Evolutionary conservation across 1,140 invertebrate species (phyloP), one percentile per base, ranked within the genome.

Genomic region (Drosophila equinoxialis): DNA sequence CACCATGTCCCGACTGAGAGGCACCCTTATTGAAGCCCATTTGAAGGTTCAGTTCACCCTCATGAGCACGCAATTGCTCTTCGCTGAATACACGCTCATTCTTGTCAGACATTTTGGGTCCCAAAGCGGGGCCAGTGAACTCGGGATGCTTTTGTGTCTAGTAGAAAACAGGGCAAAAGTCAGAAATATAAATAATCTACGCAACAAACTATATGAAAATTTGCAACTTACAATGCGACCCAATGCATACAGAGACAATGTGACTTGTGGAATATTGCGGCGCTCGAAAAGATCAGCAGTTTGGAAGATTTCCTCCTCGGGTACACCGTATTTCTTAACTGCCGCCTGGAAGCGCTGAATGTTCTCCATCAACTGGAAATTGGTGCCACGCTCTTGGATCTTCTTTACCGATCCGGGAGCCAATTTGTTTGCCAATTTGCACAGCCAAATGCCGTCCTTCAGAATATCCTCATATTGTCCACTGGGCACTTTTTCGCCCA

Each of bases 341-440:
- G 96, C 98, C 14, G 96, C 96, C 94, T 99, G 98, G 94, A 99
- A 99, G 93, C 97, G 95, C 92, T 98, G 97, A 84, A 99, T 96
- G 92, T 99, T 99, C 93, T 99, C 98, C 98, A 99, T 99, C 74
- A 99, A 94, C 81, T 99, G 98, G 93, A 99, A 99, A 81, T 98
- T 98, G 26, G 98, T 98, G 80, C 98, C 98, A 83, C 96, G 97
- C 51, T 96, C 95, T 93, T 99, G 98, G 70, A 99, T 99, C 93
- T 99, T 99, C 92, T 98, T 98, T 1, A 99, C 96, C 3, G 96
- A 97, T n/a, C 97, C 97, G 1, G 98, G 98, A 1, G 95, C 94
- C 62, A 99, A 93, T 94, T 99, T 98, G 93, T 99, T 99, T 91
- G 97, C 97, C 8, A 99, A 93, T 83, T 98, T 96, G 94, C 98